Percentiles rank a stretch among this genome's conserved stretches.
Evolutionary conservation across 2,113 vertebrate genomes (phyloP).

Genomic region (Ammodytes dubius): DNA sequence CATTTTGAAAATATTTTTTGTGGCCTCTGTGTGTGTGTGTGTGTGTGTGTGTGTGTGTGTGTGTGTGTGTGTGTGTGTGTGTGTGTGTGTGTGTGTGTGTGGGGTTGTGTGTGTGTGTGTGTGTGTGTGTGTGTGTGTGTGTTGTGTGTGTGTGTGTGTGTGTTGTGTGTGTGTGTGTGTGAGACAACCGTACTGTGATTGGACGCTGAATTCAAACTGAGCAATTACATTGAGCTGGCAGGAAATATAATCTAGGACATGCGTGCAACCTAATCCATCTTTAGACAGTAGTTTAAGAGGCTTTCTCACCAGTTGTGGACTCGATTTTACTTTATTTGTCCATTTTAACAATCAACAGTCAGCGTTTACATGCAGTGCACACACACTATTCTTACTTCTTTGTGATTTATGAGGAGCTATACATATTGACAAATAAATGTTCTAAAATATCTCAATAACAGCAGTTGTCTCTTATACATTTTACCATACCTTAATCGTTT

Average conservation of each 20-base stretch:
- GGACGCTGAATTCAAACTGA: constrained; percentile 21
- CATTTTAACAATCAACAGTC: constrained; percentile 17
- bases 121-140: background rate
- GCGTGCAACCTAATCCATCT: constrained; percentile 44
- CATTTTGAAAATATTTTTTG: too few relatives aligned
- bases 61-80: background rate
- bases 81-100: background rate
- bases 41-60: too few relatives aligned
- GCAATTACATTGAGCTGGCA: constrained; percentile 51
- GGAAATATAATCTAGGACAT: constrained; percentile 59
- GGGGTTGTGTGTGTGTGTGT: background rate
- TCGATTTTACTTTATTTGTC: constrained; percentile 43
- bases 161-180: constrained; percentile 2
- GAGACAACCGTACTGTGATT: constrained; percentile 21
- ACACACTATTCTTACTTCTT: background rate
- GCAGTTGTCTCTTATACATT: background rate
- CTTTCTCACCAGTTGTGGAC: constrained; percentile 52
- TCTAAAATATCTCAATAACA: background rate
- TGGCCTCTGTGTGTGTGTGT: too few relatives aligned
- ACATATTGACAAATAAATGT: background rate
- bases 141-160: background rate
- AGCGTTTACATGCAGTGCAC: background rate
- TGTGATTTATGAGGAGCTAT: too few relatives aligned
- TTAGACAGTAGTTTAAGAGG: constrained; percentile 50
- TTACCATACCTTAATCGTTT: background rate